These are phyloP conservation scores for Sinelater perroti DNA, from an alignment of 2,888 invertebrate species.

Conservation along the genomic window DNA sequence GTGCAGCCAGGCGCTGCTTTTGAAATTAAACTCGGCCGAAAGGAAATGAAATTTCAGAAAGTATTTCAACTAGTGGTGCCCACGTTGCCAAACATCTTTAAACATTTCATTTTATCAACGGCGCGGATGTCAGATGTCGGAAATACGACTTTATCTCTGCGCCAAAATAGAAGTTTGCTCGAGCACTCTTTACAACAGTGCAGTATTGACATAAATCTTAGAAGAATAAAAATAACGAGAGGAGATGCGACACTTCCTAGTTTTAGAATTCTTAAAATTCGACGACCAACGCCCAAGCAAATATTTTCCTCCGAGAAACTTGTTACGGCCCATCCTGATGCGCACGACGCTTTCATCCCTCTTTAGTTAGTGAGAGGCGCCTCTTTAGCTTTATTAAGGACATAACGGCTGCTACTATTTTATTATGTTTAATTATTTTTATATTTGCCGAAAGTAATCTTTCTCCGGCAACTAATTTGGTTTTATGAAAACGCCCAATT, in stretches of 20 bases:
- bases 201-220: constrained; percentile 13
- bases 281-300: neutral
- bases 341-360: neutral
- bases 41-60: constrained; percentile 19
- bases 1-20: too few relatives aligned
- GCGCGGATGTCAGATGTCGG: constrained; percentile 19
- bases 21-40: constrained; percentile 1
- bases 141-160: constrained; percentile 19
- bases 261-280: constrained; percentile 5
- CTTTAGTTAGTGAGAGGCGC: neutral
- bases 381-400: neutral
- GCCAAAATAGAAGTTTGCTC: constrained; percentile 8
- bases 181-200: constrained; percentile 3
- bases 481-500: too few relatives aligned
- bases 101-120: constrained; percentile 14
- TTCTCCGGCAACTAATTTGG: too few relatives aligned
- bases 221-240: constrained; percentile 3
- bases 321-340: neutral
- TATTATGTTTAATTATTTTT: too few relatives aligned
- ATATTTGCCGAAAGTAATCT: too few relatives aligned
- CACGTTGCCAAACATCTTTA: constrained; percentile 4
- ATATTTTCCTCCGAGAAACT: neutral
- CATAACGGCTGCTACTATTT: too few relatives aligned
- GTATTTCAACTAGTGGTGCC: constrained; percentile 15
- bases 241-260: constrained; percentile 7